Conservation (phyloP, 2,888 invertebrate genomes). For the Ophion ellenae region DNA sequence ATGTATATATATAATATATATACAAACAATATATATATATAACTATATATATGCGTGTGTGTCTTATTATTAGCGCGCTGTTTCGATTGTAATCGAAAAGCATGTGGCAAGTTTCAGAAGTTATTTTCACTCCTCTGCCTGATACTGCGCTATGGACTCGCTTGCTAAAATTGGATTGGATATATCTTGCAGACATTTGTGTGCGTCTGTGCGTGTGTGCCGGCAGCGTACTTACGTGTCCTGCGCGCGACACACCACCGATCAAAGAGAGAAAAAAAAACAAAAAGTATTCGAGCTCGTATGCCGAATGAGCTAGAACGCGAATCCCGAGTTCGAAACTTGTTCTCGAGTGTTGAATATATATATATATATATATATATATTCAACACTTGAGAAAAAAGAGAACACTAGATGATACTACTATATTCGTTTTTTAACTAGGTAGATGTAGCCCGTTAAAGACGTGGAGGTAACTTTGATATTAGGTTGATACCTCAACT, state of each 20-base stretch:
- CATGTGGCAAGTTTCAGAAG: slow-evolving; percentile 60
- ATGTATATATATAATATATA: neutral
- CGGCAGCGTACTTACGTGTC: slow-evolving; percentile 35
- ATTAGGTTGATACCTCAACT: no score
- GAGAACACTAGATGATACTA: no score
- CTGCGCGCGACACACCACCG: slow-evolving; percentile 21
- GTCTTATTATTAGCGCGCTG: slow-evolving; percentile 25
- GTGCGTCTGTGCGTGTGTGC: slow-evolving; percentile 20
- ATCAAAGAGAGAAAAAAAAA: slow-evolving; percentile 22
- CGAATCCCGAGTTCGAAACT: slow-evolving; percentile 42
- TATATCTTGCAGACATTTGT: slow-evolving; percentile 17
- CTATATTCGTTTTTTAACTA: no score
- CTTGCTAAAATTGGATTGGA: slow-evolving; percentile 67
- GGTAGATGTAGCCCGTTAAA: no score
- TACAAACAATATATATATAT: neutral
- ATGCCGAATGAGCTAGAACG: slow-evolving; percentile 41
- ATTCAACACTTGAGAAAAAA: no score
- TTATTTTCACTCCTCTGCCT: slow-evolving; percentile 66
- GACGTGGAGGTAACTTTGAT: no score
- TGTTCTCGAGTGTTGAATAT: slow-evolving; percentile 3
- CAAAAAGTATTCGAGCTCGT: slow-evolving; percentile 19
- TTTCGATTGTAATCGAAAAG: slow-evolving; percentile 60
- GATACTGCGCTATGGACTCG: slow-evolving; percentile 62
- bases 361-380: no score
- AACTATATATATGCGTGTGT: neutral